Conservation (phyloP, 2,888 invertebrate genomes). For the Lasioglossum calceatum region DNA sequence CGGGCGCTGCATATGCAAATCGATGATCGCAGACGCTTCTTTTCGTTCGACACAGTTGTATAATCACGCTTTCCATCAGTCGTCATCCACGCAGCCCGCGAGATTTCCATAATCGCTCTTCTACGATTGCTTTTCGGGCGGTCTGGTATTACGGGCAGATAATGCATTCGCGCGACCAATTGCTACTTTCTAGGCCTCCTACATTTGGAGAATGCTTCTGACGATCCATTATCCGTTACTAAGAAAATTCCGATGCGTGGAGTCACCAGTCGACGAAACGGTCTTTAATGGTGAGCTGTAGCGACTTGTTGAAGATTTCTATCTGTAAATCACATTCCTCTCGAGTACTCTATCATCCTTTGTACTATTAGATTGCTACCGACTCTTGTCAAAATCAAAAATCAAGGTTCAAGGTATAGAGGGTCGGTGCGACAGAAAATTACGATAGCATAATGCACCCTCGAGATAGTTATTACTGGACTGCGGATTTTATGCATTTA, state of each 20-base stretch:
- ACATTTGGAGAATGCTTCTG: not conserved
- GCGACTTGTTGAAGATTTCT: not conserved
- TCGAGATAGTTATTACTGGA: too few species aligned
- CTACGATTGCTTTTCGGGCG: not conserved
- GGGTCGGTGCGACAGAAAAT: not conserved
- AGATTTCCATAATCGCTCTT: not conserved
- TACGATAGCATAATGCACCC: not conserved
- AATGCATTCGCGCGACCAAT: not conserved
- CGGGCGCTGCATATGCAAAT: conserved; percentile 10
- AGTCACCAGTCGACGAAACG: not conserved
- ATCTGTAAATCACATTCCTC: not conserved
- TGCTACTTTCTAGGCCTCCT: not conserved
- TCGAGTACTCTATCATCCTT: not conserved
- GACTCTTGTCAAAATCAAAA: not conserved
- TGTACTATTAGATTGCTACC: not conserved
- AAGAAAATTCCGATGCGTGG: not conserved
- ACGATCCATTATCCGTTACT: not conserved
- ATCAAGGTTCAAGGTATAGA: not conserved
- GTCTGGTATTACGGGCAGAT: not conserved
- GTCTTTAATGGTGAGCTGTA: not conserved
- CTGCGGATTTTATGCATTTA: too few species aligned
- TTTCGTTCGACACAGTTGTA: conserved; percentile 9
- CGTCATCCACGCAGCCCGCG: not conserved
- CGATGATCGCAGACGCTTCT: not conserved
- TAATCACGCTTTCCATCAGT: conserved; percentile 4